Base-by-base conservation (phyloP, 2,113 vertebrate species). In the Synchiropus splendidus region DNA sequence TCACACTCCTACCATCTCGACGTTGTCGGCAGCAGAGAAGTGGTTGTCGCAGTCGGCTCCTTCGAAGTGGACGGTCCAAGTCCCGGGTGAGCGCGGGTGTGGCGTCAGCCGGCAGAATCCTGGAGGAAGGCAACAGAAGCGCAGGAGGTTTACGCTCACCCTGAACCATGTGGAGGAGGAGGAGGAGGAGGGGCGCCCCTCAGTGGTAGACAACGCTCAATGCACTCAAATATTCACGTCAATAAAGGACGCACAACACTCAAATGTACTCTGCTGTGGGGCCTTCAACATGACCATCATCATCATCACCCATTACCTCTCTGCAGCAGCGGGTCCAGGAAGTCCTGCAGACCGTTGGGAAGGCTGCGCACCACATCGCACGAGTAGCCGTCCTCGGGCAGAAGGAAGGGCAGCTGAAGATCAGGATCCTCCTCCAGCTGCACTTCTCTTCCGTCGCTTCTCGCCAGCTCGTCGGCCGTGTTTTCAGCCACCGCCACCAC, bases 311-410 rank as follows among this genome's bases (percentile, higher is more conserved):
- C 1, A 1, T 37, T 42, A 96, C 95, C 93, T 89, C 94, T 88
- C 83, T 98, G 95, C 73, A 92, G 92, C 31, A 98, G 84, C 0
- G 95, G 94, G 13, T 98, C 93, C 51, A 99, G 80, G 72, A 99
- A 99, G 70, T 97, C 95, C 68, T 97, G 93, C 54, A 99, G 87
- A 36, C 94, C 95, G 21, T 87, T 97, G 41, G 95, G 95, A 40
- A 99, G 81, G 70, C 91, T 92, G 57, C 93, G 86, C 73, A 99
- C 94, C 16, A 97, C 94, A 12, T 99, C 95, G 1, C 95, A 98
- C 14, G 95, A 97, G 78, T 99, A 99, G 33, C 95, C 95, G 18
- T 98, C 95, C 79, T 99, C 94, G 0, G 95, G 95, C 43, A 99
- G 68, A 16, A 99, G 89, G 74, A 98, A 99, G 41, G 95, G 95